Percentiles rank a stretch among this genome's conserved stretches.
These are phyloP conservation scores for Luscinia megarhynchos DNA, from an alignment of 2,797 vertebrate genomes.

Conservation along the genomic window DNA sequence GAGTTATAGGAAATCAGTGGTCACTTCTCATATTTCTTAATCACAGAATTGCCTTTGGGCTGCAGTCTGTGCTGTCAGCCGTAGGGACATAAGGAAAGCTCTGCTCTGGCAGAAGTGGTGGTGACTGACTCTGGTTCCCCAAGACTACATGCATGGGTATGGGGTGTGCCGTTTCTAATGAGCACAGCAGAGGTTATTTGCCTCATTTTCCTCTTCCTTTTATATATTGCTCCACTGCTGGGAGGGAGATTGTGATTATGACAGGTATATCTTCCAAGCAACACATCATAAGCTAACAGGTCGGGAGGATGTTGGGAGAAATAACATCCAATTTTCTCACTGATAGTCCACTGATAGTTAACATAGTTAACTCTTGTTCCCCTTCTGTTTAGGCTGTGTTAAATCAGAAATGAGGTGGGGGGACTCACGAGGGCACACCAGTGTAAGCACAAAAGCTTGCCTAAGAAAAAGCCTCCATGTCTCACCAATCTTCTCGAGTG, in stretches of 20 bases:
- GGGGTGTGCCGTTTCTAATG: not conserved
- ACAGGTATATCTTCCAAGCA: not conserved
- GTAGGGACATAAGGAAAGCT: not conserved
- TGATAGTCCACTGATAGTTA: not conserved
- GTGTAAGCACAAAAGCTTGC: not conserved
- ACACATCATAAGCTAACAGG: not conserved
- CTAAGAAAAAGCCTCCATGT: not conserved
- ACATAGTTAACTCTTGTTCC: not conserved
- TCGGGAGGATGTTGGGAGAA: fast-evolving
- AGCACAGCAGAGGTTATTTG: not conserved
- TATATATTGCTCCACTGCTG: not conserved
- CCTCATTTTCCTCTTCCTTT: not conserved
- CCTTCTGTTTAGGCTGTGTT: not conserved
- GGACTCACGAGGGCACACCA: fast-evolving
- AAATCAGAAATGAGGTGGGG: not conserved
- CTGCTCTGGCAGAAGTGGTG: not conserved
- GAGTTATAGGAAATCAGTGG: not conserved
- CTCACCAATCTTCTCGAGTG: not conserved
- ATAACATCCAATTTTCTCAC: not conserved
- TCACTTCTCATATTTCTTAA: not conserved
- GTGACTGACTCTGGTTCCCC: not conserved
- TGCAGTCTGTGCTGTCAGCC: not conserved
- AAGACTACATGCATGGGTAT: fast-evolving
- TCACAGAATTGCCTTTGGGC: not conserved
- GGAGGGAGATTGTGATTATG: not conserved